Percentiles rank a stretch among this genome's conserved stretches.
Conservation (phyloP, 2,888 invertebrate genomes). For the Gymnosoma rotundatum region DNA sequence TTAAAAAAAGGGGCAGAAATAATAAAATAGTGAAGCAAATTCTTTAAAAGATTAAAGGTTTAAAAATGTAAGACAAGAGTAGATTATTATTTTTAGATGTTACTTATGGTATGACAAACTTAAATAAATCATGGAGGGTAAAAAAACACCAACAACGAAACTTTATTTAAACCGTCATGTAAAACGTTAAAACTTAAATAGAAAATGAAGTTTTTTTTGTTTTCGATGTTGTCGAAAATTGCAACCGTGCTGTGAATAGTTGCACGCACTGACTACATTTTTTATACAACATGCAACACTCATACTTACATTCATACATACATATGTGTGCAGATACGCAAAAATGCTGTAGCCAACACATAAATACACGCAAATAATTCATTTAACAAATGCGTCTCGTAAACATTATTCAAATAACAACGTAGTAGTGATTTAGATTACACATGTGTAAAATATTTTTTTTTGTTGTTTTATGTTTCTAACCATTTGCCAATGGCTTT, state of each 20-base stretch:
- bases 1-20: too few relatives aligned
- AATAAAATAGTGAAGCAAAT: too few relatives aligned
- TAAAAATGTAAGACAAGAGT: too few relatives aligned
- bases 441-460: constrained; percentile 61
- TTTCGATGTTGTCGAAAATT: constrained; percentile 8
- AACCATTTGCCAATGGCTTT: constrained; percentile 57
- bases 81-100: neutral
- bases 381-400: constrained; percentile 61
- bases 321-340: neutral
- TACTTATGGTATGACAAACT: neutral
- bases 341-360: constrained; percentile 19
- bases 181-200: constrained; percentile 65
- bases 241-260: constrained; percentile 69
- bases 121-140: neutral
- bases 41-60: too few relatives aligned
- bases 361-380: constrained; percentile 43
- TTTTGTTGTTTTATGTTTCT: constrained; percentile 36
- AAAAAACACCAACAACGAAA: constrained; percentile 9
- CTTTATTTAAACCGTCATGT: constrained; percentile 60
- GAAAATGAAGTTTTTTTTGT: constrained; percentile 44
- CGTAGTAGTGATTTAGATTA: constrained; percentile 69
- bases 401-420: constrained; percentile 64
- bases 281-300: constrained; percentile 33
- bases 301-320: neutral
- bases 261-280: constrained; percentile 62